phyloP scores from a whole-genome alignment of 2,797 vertebrate genomes.

The Gallinago solitaria region DNA sequence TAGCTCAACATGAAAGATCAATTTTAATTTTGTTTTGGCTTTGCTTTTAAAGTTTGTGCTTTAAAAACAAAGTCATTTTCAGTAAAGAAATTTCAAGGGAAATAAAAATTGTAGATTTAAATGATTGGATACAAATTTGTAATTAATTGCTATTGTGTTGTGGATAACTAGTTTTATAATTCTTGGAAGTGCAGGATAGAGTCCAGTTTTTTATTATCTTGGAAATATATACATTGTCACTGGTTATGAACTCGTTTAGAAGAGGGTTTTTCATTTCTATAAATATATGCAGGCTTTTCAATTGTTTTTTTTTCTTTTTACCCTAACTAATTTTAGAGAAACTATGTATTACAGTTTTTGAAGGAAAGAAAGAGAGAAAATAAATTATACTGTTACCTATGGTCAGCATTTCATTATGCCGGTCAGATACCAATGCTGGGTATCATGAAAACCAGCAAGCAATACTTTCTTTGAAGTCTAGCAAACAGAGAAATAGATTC shows the following conservation, averaged over 20 bases:
- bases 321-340: background rate
- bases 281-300: background rate
- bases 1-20: background rate
- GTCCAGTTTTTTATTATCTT: background rate
- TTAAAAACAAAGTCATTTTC: background rate
- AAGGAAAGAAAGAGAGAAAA: background rate
- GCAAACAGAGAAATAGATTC: slow-evolving; percentile 56
- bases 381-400: background rate
- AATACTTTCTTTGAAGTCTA: slow-evolving; percentile 30
- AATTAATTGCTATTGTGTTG: background rate
- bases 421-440: background rate
- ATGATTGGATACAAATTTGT: background rate
- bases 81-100: background rate
- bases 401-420: slow-evolving; percentile 44
- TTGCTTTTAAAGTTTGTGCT: background rate
- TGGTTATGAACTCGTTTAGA: background rate
- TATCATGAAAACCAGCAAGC: slow-evolving; percentile 31
- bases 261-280: background rate
- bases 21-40: background rate
- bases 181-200: background rate
- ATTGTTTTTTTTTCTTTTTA: background rate
- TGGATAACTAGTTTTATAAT: background rate
- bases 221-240: background rate
- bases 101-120: background rate
- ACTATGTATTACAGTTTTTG: background rate